These are phyloP conservation scores for Aspidiotus rigidus DNA, from an alignment of 2,888 invertebrate genomes.

Conservation along the genomic window DNA sequence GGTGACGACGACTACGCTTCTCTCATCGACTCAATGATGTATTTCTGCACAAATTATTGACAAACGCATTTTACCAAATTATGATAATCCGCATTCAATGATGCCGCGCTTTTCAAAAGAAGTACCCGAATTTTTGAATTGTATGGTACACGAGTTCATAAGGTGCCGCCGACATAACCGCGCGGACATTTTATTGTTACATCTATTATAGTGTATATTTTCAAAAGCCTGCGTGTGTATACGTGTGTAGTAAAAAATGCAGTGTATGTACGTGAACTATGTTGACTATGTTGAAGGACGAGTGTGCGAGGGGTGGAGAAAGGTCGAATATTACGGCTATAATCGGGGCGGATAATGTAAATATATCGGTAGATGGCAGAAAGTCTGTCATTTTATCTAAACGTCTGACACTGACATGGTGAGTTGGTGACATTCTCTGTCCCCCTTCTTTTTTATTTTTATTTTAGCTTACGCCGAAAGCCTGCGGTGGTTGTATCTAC, in stretches of 20 bases:
- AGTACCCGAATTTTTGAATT: slow-evolving; percentile 1
- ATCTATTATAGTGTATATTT: neutral
- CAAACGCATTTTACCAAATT: neutral
- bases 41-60: slow-evolving; percentile 11
- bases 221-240: neutral
- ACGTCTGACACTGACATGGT: slow-evolving; percentile 33
- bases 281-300: neutral
- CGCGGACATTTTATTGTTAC: slow-evolving; percentile 26
- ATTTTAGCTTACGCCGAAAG: slow-evolving; percentile 6
- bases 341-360: slow-evolving; percentile 33
- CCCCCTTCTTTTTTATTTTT: slow-evolving; percentile 7
- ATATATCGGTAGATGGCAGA: slow-evolving; percentile 33
- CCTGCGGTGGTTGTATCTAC: slow-evolving; percentile 33
- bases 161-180: slow-evolving; percentile 13
- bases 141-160: neutral
- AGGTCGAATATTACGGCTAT: slow-evolving; percentile 29
- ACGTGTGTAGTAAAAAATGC: neutral
- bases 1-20: neutral
- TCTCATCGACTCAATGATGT: neutral
- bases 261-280: neutral
- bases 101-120: slow-evolving; percentile 1
- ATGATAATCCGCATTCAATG: slow-evolving; percentile 17
- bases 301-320: neutral
- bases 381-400: slow-evolving; percentile 32
- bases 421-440: slow-evolving; percentile 15